Conservation (phyloP, 2,113 vertebrate genomes). For the Ochotona princeps region DNA sequence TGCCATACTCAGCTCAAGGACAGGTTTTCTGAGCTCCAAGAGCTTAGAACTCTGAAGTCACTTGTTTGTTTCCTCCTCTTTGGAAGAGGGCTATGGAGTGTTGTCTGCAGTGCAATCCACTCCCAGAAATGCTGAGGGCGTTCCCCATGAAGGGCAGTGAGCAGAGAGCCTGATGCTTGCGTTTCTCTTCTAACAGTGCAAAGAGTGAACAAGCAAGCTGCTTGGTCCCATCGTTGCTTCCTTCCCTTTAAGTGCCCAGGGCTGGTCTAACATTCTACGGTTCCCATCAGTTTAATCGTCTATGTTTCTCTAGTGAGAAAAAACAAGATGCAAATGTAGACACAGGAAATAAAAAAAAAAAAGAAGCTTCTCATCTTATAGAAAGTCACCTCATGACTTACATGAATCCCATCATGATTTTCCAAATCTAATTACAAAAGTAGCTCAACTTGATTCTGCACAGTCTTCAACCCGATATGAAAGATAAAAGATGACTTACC, state of each 20-base stretch:
- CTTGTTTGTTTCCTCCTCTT: not conserved
- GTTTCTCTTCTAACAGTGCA: not conserved
- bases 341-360: not conserved
- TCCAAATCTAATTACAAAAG: conserved; percentile 1
- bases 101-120: not conserved
- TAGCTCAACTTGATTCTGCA: not conserved
- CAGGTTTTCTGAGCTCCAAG: not conserved
- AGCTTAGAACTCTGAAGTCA: not conserved
- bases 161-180: not conserved
- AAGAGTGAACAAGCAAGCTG: not conserved
- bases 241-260: not conserved
- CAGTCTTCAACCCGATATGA: not conserved
- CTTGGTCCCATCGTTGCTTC: not conserved
- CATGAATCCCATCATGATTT: not conserved
- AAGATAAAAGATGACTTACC: conserved; percentile 85
- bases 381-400: not conserved
- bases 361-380: not conserved
- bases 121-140: not conserved
- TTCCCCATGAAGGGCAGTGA: not conserved
- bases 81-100: not conserved
- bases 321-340: not conserved
- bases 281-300: not conserved
- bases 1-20: no score
- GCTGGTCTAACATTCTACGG: not conserved
- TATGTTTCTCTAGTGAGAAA: conserved; percentile 13